A percentile compares a stretch with the other conserved stretches of the same genome.
phyloP scores from a whole-genome alignment of 2,888 invertebrate genomes.

The Phymatocera aterrima region DNA sequence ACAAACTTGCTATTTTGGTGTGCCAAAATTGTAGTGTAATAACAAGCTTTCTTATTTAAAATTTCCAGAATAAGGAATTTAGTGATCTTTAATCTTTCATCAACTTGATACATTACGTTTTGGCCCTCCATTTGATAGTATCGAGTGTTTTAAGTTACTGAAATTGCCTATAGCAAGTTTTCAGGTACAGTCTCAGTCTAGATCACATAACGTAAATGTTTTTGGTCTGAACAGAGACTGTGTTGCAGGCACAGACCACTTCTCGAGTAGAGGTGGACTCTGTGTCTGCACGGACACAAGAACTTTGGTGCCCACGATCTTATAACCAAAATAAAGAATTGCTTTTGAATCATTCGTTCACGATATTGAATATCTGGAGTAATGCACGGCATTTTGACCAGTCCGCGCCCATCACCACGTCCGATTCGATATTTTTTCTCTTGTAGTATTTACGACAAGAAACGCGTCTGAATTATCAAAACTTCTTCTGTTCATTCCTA shows the following conservation, averaged over 20 bases:
- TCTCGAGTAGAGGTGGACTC: conserved; percentile 77
- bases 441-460: no score
- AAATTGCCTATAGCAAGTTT: conserved; percentile 77
- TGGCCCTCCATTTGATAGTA: conserved; percentile 19
- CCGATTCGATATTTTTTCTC: no score
- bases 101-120: not conserved
- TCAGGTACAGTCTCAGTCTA: conserved; percentile 77
- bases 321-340: not conserved
- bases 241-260: conserved; percentile 78
- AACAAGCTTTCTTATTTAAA: not conserved
- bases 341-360: not conserved
- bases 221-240: conserved; percentile 68
- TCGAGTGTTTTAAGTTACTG: conserved; percentile 38
- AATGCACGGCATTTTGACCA: no score
- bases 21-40: not conserved
- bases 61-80: not conserved
- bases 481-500: no score
- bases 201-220: conserved; percentile 55
- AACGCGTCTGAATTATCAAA: no score
- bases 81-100: not conserved
- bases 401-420: no score
- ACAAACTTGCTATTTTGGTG: conserved; percentile 17
- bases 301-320: conserved; percentile 61
- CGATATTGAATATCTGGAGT: not conserved
- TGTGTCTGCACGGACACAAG: conserved; percentile 76